Conservation (phyloP, 2,113 vertebrate genomes). For the Nothocercus julius region DNA sequence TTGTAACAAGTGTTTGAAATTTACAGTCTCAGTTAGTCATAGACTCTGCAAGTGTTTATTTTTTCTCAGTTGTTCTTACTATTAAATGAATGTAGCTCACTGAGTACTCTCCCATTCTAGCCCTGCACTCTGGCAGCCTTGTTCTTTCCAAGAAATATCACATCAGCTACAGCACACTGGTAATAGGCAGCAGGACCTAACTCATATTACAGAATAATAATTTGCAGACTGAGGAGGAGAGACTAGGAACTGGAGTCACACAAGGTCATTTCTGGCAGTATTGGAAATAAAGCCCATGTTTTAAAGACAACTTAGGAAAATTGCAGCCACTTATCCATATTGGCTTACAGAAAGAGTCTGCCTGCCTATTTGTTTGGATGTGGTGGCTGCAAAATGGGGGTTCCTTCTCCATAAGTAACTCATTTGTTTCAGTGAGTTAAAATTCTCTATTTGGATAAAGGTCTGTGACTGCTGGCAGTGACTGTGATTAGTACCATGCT, state of each 20-base stretch:
- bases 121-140: background rate
- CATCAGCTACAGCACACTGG: background rate
- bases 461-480: background rate
- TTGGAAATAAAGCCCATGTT: conserved; percentile 8
- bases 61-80: conserved; percentile 55
- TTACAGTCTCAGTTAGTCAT: conserved; percentile 41
- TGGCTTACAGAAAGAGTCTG: conserved; percentile 19
- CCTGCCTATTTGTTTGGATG: background rate
- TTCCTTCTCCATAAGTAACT: conserved; percentile 29
- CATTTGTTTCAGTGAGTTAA: conserved; percentile 35
- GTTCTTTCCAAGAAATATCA: background rate
- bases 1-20: conserved; percentile 55
- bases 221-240: background rate
- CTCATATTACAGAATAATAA: background rate
- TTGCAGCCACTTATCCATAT: conserved; percentile 27
- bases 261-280: conserved; percentile 38
- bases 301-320: conserved; percentile 32
- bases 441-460: background rate
- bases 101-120: background rate
- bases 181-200: background rate
- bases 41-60: conserved; percentile 57
- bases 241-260: background rate
- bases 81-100: background rate
- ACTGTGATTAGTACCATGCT: background rate
- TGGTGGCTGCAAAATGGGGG: background rate